Evolutionary conservation across 1,140 invertebrate genomes (phyloP).

Genomic region (Bombus soroeensis): DNA sequence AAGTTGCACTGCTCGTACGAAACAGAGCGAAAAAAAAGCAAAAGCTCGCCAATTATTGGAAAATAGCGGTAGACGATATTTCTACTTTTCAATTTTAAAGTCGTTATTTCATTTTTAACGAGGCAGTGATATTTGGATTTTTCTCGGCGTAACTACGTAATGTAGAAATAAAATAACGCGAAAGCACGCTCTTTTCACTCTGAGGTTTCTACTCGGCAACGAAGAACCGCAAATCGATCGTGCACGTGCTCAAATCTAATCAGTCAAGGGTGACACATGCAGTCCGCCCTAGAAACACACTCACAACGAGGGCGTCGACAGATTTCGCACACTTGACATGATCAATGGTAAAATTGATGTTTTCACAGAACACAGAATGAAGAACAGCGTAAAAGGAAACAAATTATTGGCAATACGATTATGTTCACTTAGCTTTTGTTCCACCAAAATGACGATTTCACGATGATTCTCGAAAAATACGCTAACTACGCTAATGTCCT

Average conservation of each 20-base stretch:
- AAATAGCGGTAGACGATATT: background rate
- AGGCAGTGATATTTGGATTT: background rate
- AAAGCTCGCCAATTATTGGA: background rate
- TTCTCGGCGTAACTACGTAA: background rate
- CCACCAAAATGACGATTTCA: too few relatives aligned
- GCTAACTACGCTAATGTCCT: too few relatives aligned
- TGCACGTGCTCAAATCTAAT: constrained; percentile 65
- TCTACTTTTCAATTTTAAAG: background rate
- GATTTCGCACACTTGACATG: background rate
- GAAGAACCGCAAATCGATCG: constrained; percentile 43
- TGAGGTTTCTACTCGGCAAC: constrained; percentile 22
- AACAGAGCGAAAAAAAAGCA: background rate
- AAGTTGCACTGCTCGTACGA: background rate
- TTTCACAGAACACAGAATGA: background rate
- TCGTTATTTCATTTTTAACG: background rate
- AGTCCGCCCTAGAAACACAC: constrained; percentile 35
- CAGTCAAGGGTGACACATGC: constrained; percentile 52
- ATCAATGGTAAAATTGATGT: too few relatives aligned
- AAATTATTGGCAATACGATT: background rate
- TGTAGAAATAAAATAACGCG: background rate
- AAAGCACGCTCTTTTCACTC: constrained; percentile 17
- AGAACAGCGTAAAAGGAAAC: background rate
- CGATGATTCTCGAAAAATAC: too few relatives aligned
- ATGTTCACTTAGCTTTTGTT: background rate
- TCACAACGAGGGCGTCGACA: background rate